Evolutionary conservation across 2,888 invertebrate species (phyloP), one percentile per base, ranked within the genome.

Genomic region (Hyles lineata): DNA sequence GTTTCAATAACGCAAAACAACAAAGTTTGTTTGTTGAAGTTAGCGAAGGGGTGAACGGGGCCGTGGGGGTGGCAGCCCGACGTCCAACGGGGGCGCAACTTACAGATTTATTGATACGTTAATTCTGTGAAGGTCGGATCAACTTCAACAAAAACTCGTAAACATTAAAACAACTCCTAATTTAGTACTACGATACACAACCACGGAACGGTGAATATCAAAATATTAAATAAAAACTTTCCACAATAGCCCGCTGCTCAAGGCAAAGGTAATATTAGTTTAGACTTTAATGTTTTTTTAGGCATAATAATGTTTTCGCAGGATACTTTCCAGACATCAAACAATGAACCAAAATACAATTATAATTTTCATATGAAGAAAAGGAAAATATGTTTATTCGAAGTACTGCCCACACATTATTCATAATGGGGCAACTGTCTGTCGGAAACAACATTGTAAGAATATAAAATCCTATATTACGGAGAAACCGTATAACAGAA

Each of bases 1-100:
- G 92, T 90, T 93, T 91, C 91, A 91, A 92, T 91, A 93, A 90
- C 87, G 88, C 86, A 87, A 88, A 91, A 90, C 89, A 92, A 90
- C 88, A 88, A 92, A 93, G 88, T 92, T 92, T 89, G 89, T 90
- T 90, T 83, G 81, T 87, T 85, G 80, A 87, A 89, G 89, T 90
- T 89, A 81, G 84, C 82, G 78, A 85, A 82, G 81, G 85, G 84
- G 83, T 81, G 81, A 75, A 79, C 74, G 75, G n/a, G 78, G 80
- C 80, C 69, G 77, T 63, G 72, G 79, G 74, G 77, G 77, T 61
- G 71, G 76, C 74, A 76, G 77, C 78, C 63, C 67, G 50, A 67
- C 67, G 67, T 50, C 21, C 35, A 60, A 43, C 9, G 70, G 71
- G 35, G 23, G 71, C 23, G 23, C 50, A 67, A 67, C 67, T 67